A percentile compares a stretch with the other conserved stretches of the same genome.
These are phyloP conservation scores for Phalacrocorax carbo DNA, from an alignment of 2,113 vertebrate species.

Conservation along the genomic window DNA sequence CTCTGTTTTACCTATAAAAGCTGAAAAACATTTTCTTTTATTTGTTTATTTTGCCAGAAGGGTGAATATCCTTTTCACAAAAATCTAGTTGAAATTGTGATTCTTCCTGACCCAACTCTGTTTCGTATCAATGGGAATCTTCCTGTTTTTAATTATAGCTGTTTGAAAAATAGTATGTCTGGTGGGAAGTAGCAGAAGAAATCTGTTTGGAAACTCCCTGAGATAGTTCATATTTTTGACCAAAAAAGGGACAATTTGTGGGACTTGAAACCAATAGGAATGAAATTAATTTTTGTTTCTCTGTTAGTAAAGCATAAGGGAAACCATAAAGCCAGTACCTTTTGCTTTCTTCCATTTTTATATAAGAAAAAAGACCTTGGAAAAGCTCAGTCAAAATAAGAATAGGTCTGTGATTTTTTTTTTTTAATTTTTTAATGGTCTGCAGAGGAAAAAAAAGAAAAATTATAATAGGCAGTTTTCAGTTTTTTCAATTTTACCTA, in stretches of 20 bases:
- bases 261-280: not conserved
- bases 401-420: not conserved
- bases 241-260: not conserved
- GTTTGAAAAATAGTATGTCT: not conserved
- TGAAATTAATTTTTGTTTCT: not conserved
- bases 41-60: not conserved
- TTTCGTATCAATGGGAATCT: not conserved
- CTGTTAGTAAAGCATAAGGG: not conserved
- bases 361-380: not conserved
- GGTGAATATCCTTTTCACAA: not conserved
- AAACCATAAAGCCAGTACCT: not conserved
- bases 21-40: not conserved
- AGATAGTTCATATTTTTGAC: not conserved
- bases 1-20: not conserved
- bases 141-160: conserved; percentile 11
- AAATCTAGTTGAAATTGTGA: not conserved
- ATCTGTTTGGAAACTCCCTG: not conserved
- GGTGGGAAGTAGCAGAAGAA: not conserved
- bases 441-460: not conserved
- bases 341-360: conserved; percentile 5
- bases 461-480: not conserved
- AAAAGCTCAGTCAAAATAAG: not conserved
- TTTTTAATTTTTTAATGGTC: not conserved
- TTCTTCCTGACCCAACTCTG: not conserved
- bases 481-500: not conserved